Conservation (phyloP, 2,797 vertebrate genomes). For the Acrocephalus scirpaceus region DNA sequence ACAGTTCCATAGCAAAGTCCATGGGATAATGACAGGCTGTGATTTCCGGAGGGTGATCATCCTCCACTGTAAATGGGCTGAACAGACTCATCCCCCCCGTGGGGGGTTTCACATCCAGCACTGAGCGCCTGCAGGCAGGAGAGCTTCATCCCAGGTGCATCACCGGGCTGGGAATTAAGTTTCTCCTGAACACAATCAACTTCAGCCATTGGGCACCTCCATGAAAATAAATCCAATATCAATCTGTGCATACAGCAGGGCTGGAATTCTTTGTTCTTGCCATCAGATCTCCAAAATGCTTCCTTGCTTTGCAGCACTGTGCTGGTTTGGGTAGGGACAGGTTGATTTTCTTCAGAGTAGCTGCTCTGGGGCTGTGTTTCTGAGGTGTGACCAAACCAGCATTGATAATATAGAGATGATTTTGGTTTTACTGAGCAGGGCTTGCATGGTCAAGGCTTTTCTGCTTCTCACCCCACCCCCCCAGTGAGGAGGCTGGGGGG, state of each 20-base stretch:
- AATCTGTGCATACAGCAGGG: neutral
- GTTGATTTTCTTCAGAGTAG: neutral
- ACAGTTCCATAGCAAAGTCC: neutral
- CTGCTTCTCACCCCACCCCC: neutral
- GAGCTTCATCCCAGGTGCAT: neutral
- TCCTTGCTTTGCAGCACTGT: neutral
- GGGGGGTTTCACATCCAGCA: neutral
- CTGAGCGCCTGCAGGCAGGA: neutral
- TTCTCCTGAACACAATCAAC: neutral
- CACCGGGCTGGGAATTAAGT: neutral
- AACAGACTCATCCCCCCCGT: neutral
- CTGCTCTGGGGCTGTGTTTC: neutral
- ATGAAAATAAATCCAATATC: neutral
- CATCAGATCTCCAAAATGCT: neutral
- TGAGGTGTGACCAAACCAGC: neutral
- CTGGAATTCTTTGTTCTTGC: neutral
- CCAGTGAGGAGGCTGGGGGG: neutral
- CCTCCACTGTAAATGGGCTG: neutral
- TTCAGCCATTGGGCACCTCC: neutral
- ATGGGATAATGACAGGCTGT: conserved; percentile 5
- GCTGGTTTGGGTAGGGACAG: neutral
- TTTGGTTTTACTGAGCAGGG: neutral
- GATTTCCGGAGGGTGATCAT: neutral
- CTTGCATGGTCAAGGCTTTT: neutral
- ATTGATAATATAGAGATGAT: neutral